phyloP scores from a whole-genome alignment of 2,797 vertebrate species.

The Leptodactylus fallax region DNA sequence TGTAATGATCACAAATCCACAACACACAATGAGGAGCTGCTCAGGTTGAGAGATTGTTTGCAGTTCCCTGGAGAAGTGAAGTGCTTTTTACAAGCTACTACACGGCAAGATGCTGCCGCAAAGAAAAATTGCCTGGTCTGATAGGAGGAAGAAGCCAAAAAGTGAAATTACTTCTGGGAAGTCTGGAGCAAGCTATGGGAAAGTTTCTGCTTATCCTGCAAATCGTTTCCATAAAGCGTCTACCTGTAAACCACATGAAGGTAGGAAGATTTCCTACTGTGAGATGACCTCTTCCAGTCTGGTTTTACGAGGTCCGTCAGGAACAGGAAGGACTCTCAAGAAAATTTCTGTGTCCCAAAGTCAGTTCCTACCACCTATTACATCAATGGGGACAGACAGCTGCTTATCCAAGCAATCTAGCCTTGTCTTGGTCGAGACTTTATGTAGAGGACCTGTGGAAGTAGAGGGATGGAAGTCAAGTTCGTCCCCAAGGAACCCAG shows the following conservation, averaged over 20 bases:
- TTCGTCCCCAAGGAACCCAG: not conserved
- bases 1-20: constrained; percentile 33
- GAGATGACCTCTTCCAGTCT: constrained; percentile 7
- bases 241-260: constrained; percentile 20
- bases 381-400: not conserved
- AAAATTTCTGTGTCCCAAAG: constrained; percentile 28
- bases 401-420: not conserved
- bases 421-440: not conserved
- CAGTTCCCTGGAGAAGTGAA: constrained; percentile 48
- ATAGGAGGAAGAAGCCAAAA: constrained; percentile 53
- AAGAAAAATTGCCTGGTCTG: constrained; percentile 48
- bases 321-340: not conserved
- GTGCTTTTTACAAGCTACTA: constrained; percentile 28
- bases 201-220: constrained; percentile 13
- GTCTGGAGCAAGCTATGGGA: constrained; percentile 24
- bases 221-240: constrained; percentile 22
- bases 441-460: not conserved
- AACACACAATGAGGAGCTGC: constrained; percentile 28
- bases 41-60: constrained; percentile 29
- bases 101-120: constrained; percentile 40
- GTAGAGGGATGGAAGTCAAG: not conserved
- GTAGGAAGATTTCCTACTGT: constrained; percentile 1
- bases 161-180: constrained; percentile 26
- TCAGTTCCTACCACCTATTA: constrained; percentile 51
- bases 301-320: not conserved